These are phyloP conservation scores for Anas acuta DNA, from an alignment of 2,797 vertebrate genomes.

Conservation along the genomic window DNA sequence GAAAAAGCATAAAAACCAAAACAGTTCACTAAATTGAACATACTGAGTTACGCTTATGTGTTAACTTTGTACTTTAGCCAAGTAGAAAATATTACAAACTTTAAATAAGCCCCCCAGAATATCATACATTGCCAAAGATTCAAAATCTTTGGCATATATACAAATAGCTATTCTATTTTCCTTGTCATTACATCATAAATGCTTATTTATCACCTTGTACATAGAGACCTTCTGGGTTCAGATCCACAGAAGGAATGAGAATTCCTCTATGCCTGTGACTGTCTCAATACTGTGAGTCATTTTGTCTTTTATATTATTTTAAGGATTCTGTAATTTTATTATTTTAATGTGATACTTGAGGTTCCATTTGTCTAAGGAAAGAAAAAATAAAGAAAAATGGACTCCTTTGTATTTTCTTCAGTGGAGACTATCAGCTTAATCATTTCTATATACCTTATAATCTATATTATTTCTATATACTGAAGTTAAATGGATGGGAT, in stretches of 20 bases:
- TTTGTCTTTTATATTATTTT: not conserved
- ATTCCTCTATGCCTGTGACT: not conserved
- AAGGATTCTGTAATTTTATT: not conserved
- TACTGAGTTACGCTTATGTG: not conserved
- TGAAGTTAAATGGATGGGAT: slow-evolving; percentile 20
- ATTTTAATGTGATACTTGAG: not conserved
- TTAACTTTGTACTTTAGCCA: not conserved
- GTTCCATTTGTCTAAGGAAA: not conserved
- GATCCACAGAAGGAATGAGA: not conserved
- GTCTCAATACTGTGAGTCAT: not conserved
- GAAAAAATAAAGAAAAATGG: not conserved
- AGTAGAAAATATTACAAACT: not conserved
- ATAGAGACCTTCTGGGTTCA: not conserved
- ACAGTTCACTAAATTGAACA: not conserved
- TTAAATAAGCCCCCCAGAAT: not conserved
- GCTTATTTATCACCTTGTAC: not conserved
- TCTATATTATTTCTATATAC: not conserved
- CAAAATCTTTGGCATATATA: not conserved
- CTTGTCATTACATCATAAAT: not conserved
- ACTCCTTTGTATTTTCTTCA: not conserved
- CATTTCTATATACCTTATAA: not conserved
- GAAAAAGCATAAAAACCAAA: not conserved
- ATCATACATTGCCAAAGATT: not conserved
- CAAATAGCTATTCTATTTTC: not conserved
- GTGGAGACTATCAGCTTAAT: not conserved